A percentile compares a stretch with the other conserved stretches of the same genome.
These are phyloP conservation scores for Sialia sialis DNA, from an alignment of 2,113 vertebrate species.

Conservation along the genomic window DNA sequence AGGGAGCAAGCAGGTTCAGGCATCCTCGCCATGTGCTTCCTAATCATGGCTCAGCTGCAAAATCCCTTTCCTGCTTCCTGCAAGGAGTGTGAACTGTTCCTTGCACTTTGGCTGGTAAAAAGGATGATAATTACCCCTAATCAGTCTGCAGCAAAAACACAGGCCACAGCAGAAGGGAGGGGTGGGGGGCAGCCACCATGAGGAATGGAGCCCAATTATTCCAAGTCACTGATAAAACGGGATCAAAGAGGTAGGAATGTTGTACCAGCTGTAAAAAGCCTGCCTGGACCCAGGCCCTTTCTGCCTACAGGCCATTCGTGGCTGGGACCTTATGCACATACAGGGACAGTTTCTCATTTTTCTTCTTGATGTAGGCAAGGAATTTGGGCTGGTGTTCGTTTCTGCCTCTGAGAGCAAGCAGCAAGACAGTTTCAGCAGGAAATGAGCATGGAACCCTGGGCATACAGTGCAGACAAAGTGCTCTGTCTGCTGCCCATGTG, in stretches of 20 bases:
- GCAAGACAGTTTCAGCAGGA: not conserved
- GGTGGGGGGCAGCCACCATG: not conserved
- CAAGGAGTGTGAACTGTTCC: conserved; percentile 13
- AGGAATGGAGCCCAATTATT: conserved; percentile 26
- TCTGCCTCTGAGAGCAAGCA: not conserved
- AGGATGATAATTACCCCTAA: conserved; percentile 46
- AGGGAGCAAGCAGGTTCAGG: not conserved
- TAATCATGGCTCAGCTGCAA: not conserved
- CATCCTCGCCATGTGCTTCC: conserved; percentile 4
- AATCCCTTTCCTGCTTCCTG: conserved; percentile 15
- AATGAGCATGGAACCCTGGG: rapidly evolving
- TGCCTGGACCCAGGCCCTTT: not conserved
- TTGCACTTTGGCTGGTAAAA: conserved; percentile 17
- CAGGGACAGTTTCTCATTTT: not conserved
- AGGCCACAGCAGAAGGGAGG: not conserved
- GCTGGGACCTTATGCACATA: not conserved
- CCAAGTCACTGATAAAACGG: not conserved
- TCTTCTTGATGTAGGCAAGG: not conserved
- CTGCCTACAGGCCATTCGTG: not conserved
- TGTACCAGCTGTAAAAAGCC: not conserved
- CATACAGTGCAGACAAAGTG: not conserved
- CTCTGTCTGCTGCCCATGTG: rapidly evolving
- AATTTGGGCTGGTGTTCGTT: not conserved
- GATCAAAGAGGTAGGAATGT: not conserved
- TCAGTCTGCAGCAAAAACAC: conserved; percentile 18